Percentiles rank a stretch among this genome's conserved stretches.
phyloP scores from a whole-genome alignment of 2,113 vertebrate genomes.

The Heloderma charlesbogerti region DNA sequence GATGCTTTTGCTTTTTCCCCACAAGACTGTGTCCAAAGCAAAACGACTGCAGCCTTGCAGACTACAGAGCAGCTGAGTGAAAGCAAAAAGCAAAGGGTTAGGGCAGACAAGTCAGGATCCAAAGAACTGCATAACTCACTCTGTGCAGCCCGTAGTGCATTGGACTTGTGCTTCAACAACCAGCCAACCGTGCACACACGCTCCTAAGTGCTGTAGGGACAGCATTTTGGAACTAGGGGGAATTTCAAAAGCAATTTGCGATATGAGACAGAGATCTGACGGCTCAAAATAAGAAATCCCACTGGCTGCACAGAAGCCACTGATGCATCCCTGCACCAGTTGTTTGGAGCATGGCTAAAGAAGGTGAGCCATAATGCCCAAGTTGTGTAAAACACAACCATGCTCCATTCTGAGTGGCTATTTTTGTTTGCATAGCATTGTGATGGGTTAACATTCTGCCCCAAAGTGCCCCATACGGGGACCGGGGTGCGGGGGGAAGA shows the following conservation, averaged over 20 bases:
- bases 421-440: conserved; percentile 82
- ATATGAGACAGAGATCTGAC: neutral
- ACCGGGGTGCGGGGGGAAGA: neutral
- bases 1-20: conserved; percentile 47
- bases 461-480: conserved; percentile 29
- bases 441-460: conserved; percentile 66
- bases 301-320: too few relatives aligned
- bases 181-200: neutral
- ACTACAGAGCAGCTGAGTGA: conserved; percentile 58
- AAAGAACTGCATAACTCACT: neutral
- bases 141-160: neutral
- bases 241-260: neutral
- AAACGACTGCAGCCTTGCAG: conserved; percentile 31
- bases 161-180: neutral
- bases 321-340: neutral
- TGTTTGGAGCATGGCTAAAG: conserved; percentile 5
- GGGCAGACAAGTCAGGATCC: neutral
- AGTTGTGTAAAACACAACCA: conserved; percentile 48
- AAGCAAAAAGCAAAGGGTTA: conserved; percentile 27
- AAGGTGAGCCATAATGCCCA: conserved; percentile 46
- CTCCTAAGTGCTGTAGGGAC: neutral
- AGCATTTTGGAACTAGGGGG: neutral
- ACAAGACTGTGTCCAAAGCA: conserved; percentile 40
- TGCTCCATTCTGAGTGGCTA: conserved; percentile 48
- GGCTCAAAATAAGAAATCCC: neutral